Evolutionary conservation across 2,888 invertebrate species (phyloP).

Genomic region (Hydriomena furcata): DNA sequence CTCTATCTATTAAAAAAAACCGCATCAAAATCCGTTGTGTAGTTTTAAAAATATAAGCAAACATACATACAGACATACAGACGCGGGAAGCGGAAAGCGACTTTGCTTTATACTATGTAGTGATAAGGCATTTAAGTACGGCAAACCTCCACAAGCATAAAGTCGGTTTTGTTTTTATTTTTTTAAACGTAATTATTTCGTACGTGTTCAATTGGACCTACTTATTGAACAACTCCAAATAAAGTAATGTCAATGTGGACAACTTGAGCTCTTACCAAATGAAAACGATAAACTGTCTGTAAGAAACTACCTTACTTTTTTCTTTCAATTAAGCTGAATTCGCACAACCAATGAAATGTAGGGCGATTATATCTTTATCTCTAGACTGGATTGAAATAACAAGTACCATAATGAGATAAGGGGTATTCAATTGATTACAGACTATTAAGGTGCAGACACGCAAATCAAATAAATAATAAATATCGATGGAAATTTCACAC

Average conservation of each 20-base stretch:
- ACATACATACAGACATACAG: too few species aligned
- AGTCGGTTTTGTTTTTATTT: conserved; percentile 14
- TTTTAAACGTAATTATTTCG: too few species aligned
- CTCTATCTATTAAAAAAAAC: too few species aligned
- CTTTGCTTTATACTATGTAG: too few species aligned
- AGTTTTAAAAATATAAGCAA: too few species aligned
- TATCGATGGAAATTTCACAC: too few species aligned
- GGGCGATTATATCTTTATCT: conserved; percentile 24
- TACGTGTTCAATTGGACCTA: neutral
- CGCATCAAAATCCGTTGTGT: too few species aligned
- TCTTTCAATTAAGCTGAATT: conserved; percentile 21
- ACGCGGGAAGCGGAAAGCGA: too few species aligned
- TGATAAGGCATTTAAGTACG: too few species aligned
- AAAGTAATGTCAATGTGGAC: conserved; percentile 15
- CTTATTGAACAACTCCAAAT: conserved; percentile 14
- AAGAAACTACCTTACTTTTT: conserved; percentile 21
- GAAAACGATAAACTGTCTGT: conserved; percentile 19
- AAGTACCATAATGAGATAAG: conserved; percentile 16
- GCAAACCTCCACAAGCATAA: too few species aligned
- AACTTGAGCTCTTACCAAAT: conserved; percentile 5
- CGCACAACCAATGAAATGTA: conserved; percentile 14
- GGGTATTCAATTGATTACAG: conserved; percentile 32
- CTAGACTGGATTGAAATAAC: conserved; percentile 14
- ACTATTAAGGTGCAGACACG: conserved; percentile 22
- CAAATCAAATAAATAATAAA: conserved; percentile 11